Base-by-base conservation (phyloP, 2,113 vertebrate genomes). In the Alligator mississippiensis region DNA sequence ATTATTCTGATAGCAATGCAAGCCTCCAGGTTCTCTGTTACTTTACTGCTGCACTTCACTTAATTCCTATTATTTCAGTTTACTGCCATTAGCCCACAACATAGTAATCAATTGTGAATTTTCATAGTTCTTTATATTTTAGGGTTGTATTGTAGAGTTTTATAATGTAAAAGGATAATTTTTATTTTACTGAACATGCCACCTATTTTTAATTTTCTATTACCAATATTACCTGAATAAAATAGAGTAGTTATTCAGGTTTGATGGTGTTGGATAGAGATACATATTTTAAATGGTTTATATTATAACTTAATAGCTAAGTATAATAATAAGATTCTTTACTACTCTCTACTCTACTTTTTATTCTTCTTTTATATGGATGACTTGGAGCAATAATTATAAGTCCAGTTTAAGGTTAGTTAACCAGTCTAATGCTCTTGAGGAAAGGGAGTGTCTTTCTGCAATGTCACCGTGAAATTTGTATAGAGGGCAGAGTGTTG, bases 21-120 rank as follows among this genome's bases (percentile, higher is more conserved):
- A 94, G 84, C 72, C 77, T 88, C 89, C 81, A 92, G 25, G 64
- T 80, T 64, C n/a, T 21, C 66, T 61, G 10, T 61, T 91, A 34
- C 47, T 89, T 93, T 85, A 89, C 30, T 80, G 62, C 55, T 81
- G 22, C n/a, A 88, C 63, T 93, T 93, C 59, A 89, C 16, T 85
- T 93, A 82, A 91, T 17, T 90, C 25, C 77, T 72, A 38, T 28
- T 85, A 64, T 57, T 83, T 92, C 30, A 81, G 57, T 93, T 93
- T 88, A 88, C 79, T 87, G 21, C 72, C 79, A 47, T 74, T 81
- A 89, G 2, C 11, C 34, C 76, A 47, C 84, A 86, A 27, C 21
- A 89, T 57, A 85, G 85, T 54, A 78, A 77, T 68, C 2, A 58
- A 63, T 87, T 94, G 83, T 61, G 8, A 86, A 9, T 64, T 91